Evolutionary conservation across 2,797 vertebrate genomes (phyloP).

Genomic region (Cossypha polioptera): DNA sequence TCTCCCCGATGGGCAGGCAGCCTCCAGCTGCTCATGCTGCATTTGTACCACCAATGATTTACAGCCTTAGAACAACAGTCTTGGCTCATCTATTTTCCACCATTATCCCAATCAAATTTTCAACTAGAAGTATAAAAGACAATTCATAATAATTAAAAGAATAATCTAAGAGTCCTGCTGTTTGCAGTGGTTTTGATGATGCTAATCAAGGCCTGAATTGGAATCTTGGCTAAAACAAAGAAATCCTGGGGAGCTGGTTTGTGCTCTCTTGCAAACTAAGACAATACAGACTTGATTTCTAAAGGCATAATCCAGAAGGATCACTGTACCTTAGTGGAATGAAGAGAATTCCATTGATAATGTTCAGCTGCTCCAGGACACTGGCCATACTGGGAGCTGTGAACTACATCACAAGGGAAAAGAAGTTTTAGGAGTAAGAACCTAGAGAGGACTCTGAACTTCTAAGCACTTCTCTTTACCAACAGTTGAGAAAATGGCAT

Average conservation of each 20-base stretch:
- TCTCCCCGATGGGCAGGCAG: neutral
- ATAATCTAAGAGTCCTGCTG: neutral
- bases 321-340: conserved; percentile 94
- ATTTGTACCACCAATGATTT: neutral
- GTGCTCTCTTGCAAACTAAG: neutral
- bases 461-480: neutral
- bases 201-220: neutral
- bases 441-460: neutral
- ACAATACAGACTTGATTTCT: neutral
- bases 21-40: neutral
- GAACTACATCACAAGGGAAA: conserved; percentile 76
- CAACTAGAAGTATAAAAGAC: neutral
- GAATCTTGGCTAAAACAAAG: neutral
- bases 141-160: neutral
- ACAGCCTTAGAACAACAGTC: neutral
- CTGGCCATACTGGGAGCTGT: conserved; percentile 98
- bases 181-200: neutral
- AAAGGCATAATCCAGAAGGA: neutral
- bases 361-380: conserved; percentile 95
- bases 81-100: neutral
- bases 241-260: neutral
- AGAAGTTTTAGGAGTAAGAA: neutral
- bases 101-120: neutral
- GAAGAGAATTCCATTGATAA: conserved; percentile 99
- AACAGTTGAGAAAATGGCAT: neutral